phyloP scores from a whole-genome alignment of 2,797 vertebrate genomes.

The Aldrovandia affinis region DNA sequence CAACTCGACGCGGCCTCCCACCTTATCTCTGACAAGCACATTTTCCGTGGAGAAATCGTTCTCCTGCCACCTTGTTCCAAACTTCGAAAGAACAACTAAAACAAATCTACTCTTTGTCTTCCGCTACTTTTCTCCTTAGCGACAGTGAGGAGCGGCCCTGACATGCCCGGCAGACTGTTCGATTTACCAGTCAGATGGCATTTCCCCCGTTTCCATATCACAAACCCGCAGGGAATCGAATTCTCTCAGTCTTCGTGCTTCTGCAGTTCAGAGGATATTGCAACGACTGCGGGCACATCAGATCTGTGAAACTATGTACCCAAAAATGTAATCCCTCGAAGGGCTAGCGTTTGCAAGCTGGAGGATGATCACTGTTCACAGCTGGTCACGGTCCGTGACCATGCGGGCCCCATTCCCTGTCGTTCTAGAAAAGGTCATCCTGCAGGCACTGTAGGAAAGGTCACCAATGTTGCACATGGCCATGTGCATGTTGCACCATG shows the following conservation, averaged over 20 bases:
- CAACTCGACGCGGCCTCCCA: conserved; percentile 44
- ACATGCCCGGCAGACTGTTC: background rate
- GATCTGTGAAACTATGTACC: background rate
- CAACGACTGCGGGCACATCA: background rate
- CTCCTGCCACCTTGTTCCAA: conserved; percentile 38
- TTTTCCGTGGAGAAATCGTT: conserved; percentile 46
- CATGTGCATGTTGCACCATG: too few species aligned
- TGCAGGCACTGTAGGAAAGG: background rate
- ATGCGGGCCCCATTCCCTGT: background rate
- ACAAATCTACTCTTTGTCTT: conserved; percentile 41
- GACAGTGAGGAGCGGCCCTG: conserved; percentile 29
- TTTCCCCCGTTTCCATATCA: background rate
- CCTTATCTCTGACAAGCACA: conserved; percentile 53
- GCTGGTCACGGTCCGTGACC: background rate
- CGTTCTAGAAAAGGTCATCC: too few species aligned
- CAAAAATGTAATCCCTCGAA: background rate
- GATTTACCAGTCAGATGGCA: background rate
- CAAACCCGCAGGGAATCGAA: background rate
- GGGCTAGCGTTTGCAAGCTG: background rate
- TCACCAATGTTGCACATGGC: background rate
- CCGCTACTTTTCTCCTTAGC: conserved; percentile 35
- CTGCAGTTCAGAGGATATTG: background rate
- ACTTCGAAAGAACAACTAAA: conserved; percentile 34
- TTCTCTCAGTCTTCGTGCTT: background rate
- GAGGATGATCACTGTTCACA: background rate